These are phyloP conservation scores for Stramonita haemastoma DNA, from an alignment of 2,888 invertebrate species.

Conservation along the genomic window DNA sequence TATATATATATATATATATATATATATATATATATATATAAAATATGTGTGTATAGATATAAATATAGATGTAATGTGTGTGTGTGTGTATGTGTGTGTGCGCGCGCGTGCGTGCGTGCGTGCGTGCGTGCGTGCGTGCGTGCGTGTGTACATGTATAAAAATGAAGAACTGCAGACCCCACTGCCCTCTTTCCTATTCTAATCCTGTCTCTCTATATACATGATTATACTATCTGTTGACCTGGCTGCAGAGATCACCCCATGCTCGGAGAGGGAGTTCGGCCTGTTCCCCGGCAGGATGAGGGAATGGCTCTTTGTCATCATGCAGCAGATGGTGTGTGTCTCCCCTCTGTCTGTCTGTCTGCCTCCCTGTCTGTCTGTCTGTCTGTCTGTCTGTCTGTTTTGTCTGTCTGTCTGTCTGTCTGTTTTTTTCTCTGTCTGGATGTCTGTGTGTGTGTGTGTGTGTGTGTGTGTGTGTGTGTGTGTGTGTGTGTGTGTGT, in stretches of 20 bases:
- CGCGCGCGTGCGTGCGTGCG: background rate
- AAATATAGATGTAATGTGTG: too few species aligned
- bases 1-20: background rate
- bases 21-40: background rate
- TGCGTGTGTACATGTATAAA: background rate
- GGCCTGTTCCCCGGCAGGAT: conserved; percentile 96
- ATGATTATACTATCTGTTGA: background rate
- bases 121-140: background rate
- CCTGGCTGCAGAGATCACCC: conserved; percentile 54
- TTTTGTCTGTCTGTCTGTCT: too few species aligned
- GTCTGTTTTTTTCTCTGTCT: too few species aligned
- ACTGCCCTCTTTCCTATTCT: background rate
- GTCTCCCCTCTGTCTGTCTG: background rate
- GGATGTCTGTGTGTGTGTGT: too few species aligned
- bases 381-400: too few species aligned
- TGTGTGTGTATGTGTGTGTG: background rate
- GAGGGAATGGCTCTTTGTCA: conserved; percentile 98
- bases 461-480: too few species aligned
- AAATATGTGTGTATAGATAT: too few species aligned
- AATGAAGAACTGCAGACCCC: too few species aligned
- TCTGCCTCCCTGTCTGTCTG: too few species aligned
- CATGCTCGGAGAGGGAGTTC: conserved; percentile 90
- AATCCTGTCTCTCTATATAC: background rate
- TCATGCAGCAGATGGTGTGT: conserved; percentile 93
- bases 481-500: too few species aligned